Evolutionary conservation across 2,888 invertebrate species (phyloP), one percentile per base, ranked within the genome.

Genomic region (Ectemnius lituratus): DNA sequence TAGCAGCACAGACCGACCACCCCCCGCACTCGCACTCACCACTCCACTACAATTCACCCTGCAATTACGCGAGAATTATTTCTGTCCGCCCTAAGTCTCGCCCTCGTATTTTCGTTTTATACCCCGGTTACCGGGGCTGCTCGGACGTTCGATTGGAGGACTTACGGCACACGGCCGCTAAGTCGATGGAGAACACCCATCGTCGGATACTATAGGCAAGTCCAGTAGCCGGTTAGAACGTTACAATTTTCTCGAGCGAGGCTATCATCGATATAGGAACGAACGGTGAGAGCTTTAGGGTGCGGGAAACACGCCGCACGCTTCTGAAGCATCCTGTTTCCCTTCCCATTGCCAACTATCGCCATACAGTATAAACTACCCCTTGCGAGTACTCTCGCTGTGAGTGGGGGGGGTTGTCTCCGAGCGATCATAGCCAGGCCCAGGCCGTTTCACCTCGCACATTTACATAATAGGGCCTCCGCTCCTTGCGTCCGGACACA

Each of bases 401-500:
- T 69, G 82, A 75, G 45, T 8, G 65, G 23, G 23, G 23, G 72
- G 74, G 83, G 78, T 83, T 82, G 86, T 84, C 83, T 86, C 85
- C 63, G 82, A 85, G 82, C 87, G 87, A 83, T 86, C 82, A 81
- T 85, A 81, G 82, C 81, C 78, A 79, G 81, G 83, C 84, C 86
- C 87, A 78, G 84, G 80, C 81, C 80, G 82, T 86, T 84, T 85
- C 85, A 81, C 84, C 82, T 82, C 76, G 78, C 82, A 78, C 82
- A 87, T 87, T 87, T 87, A 84, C 87, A 87, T 87, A 87, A 87
- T 87, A 85, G 85, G 83, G 78, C 74, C 75, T 67, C 61, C 71
- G 73, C 78, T 72, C 69, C 73, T 78, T 70, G 75, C 78, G 82
- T 80, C 75, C 80, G 78, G 75, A 80, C 79, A 84, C 84, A 84